Conservation (phyloP, 2,113 vertebrate species). For the Mesembrinibis cayennensis region DNA sequence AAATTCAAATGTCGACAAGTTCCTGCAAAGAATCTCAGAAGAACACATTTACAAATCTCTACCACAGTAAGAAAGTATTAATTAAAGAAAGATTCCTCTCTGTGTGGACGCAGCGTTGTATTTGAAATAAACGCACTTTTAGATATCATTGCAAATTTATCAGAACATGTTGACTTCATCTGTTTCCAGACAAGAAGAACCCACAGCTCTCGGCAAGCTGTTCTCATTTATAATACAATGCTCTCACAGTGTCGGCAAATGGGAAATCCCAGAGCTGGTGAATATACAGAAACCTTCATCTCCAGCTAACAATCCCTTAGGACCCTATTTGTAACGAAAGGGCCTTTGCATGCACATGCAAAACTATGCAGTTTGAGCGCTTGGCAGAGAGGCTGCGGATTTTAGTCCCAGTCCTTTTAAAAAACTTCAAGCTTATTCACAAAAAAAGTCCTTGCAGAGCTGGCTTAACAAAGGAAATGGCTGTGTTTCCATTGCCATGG, state of each 20-base stretch:
- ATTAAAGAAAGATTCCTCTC: background rate
- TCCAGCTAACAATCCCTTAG: background rate
- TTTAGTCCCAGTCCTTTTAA: background rate
- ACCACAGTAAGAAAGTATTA: background rate
- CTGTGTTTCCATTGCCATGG: background rate
- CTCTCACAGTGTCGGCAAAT: background rate
- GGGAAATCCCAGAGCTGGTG: background rate
- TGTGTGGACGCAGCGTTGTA: accelerated
- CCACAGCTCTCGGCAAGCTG: background rate
- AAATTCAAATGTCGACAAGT: background rate
- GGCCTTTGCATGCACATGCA: background rate
- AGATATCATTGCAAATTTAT: background rate
- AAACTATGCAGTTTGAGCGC: background rate
- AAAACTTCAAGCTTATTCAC: background rate
- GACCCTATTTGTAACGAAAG: background rate
- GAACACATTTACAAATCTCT: background rate
- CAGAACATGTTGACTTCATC: background rate
- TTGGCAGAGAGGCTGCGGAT: background rate
- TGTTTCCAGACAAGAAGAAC: background rate
- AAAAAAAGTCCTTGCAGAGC: background rate
- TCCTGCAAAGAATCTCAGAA: background rate
- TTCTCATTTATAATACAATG: background rate
- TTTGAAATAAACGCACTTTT: background rate
- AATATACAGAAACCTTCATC: background rate
- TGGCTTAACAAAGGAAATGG: background rate